Percentiles rank a stretch among this genome's conserved stretches.
Evolutionary conservation across 1,140 invertebrate species (phyloP).

Genomic region (Vanessa tameamea): DNA sequence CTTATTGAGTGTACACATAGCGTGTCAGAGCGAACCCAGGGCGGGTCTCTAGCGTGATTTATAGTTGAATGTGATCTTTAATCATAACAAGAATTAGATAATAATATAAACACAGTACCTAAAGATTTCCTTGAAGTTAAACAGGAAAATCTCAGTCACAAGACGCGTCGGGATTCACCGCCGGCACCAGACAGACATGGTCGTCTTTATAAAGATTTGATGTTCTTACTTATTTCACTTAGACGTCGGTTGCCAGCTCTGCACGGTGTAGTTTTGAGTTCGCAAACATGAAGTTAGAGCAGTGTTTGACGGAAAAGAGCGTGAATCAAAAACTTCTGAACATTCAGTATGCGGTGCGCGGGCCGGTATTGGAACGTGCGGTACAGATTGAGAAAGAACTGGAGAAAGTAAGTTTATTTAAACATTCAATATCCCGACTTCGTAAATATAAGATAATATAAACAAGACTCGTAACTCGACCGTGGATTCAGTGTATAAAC

Average conservation of each 20-base stretch:
- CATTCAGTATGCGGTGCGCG: constrained; percentile 94
- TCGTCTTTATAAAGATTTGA: neutral
- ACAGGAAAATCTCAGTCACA: constrained; percentile 4
- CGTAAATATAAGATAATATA: too few relatives aligned
- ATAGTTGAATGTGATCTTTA: too few relatives aligned
- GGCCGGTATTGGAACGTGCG: constrained; percentile 92
- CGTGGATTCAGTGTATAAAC: too few relatives aligned
- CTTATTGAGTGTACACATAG: too few relatives aligned
- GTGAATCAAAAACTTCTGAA: constrained; percentile 93
- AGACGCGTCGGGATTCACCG: constrained; percentile 2
- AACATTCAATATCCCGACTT: neutral
- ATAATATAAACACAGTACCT: neutral
- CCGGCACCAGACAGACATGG: neutral
- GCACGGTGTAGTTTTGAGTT: neutral
- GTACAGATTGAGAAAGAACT: constrained; percentile 90
- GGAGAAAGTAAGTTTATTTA: constrained; percentile 81
- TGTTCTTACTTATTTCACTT: neutral
- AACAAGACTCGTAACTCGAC: too few relatives aligned
- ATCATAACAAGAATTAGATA: neutral
- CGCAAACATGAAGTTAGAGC: constrained; percentile 56
- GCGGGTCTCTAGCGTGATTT: too few relatives aligned
- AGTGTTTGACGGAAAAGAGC: constrained; percentile 85
- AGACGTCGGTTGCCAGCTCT: neutral
- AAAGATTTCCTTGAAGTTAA: neutral
- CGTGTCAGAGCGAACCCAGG: too few relatives aligned